Percentiles rank a stretch among this genome's conserved stretches.
Evolutionary conservation across 2,113 vertebrate species (phyloP).

Genomic region (Zootoca vivipara): DNA sequence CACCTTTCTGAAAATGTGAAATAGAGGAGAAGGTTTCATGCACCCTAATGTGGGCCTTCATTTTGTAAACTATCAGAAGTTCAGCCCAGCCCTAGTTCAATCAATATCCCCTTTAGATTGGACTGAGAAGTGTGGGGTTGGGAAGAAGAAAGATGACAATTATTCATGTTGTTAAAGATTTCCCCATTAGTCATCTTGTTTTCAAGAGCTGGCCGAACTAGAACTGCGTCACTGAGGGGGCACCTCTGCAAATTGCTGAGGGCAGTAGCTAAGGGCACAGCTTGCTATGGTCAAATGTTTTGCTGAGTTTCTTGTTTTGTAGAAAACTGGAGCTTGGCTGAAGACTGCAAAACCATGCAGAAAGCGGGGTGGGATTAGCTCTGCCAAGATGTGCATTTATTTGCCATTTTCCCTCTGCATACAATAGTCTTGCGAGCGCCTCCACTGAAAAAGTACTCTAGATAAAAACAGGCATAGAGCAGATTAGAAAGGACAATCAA

Average conservation of each 20-base stretch:
- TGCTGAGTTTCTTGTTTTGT: background rate
- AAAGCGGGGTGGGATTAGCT: too few relatives aligned
- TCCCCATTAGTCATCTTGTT: background rate
- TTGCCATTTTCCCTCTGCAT: background rate
- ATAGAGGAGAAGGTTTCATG: background rate
- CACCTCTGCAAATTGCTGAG: background rate
- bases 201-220: background rate
- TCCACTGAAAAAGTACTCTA: background rate
- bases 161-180: background rate
- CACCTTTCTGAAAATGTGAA: background rate
- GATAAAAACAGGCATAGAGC: slow-evolving; percentile 7
- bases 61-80: slow-evolving; percentile 1
- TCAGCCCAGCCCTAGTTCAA: background rate
- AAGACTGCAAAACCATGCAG: background rate
- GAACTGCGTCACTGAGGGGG: background rate
- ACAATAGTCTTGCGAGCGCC: background rate
- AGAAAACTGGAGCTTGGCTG: background rate
- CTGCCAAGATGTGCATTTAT: background rate
- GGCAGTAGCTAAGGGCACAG: background rate
- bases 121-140: slow-evolving; percentile 7
- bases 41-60: background rate
- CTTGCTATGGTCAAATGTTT: slow-evolving; percentile 3
- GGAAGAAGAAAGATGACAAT: background rate
- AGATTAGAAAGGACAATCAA: slow-evolving; percentile 16
- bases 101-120: slow-evolving; percentile 21